Conservation (phyloP, 2,888 invertebrate species). For the Drosophila monieri region DNA sequence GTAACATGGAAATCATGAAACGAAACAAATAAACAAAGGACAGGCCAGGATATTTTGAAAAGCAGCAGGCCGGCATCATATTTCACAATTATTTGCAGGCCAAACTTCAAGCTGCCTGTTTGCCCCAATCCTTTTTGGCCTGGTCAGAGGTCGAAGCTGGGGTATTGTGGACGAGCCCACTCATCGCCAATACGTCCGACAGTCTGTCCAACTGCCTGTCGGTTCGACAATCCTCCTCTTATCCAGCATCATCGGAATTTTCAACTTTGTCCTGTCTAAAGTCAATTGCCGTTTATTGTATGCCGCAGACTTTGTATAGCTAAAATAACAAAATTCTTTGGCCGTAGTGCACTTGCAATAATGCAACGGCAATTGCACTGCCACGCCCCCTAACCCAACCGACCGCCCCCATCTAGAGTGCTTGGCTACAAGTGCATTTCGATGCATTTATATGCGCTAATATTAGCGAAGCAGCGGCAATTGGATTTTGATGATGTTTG, state of each 20-base stretch:
- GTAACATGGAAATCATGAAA: conserved; percentile 46
- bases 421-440: conserved; percentile 61
- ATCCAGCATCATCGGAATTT: conserved; percentile 20
- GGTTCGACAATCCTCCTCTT: conserved; percentile 1
- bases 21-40: conserved; percentile 33
- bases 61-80: conserved; percentile 39
- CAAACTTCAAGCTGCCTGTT: conserved; percentile 45
- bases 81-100: conserved; percentile 64
- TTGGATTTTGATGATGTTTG: conserved; percentile 76
- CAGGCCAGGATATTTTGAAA: conserved; percentile 4
- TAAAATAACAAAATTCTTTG: conserved; percentile 73
- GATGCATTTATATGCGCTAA: conserved; percentile 76
- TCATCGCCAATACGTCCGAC: conserved; percentile 7
- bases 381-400: conserved; percentile 14
- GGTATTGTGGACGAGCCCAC: conserved; percentile 3
- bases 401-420: conserved; percentile 3
- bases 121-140: conserved; percentile 41
- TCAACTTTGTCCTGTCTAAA: conserved; percentile 45
- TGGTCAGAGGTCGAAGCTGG: conserved; percentile 5
- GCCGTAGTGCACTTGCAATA: conserved; percentile 56
- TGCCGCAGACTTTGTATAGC: conserved; percentile 79
- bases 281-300: conserved; percentile 66
- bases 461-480: conserved; percentile 61
- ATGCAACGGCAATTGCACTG: conserved; percentile 49
- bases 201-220: neutral